Conservation (phyloP, 2,888 invertebrate species). For the Empis stercorea region DNA sequence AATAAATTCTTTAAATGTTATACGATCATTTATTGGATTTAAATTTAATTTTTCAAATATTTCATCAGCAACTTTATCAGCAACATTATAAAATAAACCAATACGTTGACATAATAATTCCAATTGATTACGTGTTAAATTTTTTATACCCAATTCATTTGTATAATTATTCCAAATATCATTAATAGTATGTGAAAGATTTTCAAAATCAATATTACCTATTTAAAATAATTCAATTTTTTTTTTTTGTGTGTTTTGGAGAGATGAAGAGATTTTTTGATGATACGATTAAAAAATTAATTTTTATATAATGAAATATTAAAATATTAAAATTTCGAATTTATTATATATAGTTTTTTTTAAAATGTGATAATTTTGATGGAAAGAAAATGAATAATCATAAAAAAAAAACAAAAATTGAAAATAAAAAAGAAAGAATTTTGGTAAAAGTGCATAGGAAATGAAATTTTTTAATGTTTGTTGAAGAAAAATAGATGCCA, state of each 20-base stretch:
- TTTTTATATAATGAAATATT: too few relatives aligned
- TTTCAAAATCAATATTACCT: slow-evolving; percentile 38
- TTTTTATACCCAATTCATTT: slow-evolving; percentile 23
- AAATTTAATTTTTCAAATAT: slow-evolving; percentile 51
- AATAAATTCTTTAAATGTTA: slow-evolving; percentile 52
- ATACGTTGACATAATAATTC: slow-evolving; percentile 51
- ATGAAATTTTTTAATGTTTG: neutral
- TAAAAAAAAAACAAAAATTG: neutral
- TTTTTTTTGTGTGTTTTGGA: neutral
- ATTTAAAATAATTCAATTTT: slow-evolving; percentile 6
- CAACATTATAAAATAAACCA: slow-evolving; percentile 47
- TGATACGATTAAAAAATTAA: slow-evolving; percentile 2
- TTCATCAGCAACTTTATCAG: slow-evolving; percentile 48
- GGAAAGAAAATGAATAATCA: neutral
- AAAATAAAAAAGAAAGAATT: neutral
- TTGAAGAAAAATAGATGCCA: too few relatives aligned
- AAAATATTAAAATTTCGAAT: too few relatives aligned
- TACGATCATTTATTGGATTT: slow-evolving; percentile 45
- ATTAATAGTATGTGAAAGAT: slow-evolving; percentile 40
- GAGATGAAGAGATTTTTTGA: too few relatives aligned
- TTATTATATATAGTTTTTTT: too few relatives aligned
- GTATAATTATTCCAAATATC: slow-evolving; percentile 50
- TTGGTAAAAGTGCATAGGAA: slow-evolving; percentile 7
- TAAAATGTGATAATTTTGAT: slow-evolving; percentile 1
- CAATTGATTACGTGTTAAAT: slow-evolving; percentile 49